phyloP scores from a whole-genome alignment of 2,113 vertebrate species.

The Centrocercus urophasianus region DNA sequence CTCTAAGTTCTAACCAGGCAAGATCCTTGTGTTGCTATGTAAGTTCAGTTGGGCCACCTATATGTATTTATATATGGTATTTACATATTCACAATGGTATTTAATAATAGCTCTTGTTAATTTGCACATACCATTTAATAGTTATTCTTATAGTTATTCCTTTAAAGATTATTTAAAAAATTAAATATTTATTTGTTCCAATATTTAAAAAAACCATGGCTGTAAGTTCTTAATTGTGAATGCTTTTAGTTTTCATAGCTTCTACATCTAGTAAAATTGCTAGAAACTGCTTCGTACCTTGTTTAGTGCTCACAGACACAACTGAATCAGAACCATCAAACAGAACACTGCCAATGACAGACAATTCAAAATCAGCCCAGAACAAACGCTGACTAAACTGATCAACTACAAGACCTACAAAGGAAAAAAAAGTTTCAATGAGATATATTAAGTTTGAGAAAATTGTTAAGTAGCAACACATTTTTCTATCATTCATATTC shows the following conservation, averaged over 20 bases:
- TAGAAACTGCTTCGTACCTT: conserved; percentile 80
- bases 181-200: not conserved
- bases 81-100: not conserved
- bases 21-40: not conserved
- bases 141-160: not conserved
- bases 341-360: conserved; percentile 91
- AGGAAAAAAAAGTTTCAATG: conserved; percentile 22
- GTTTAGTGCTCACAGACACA: conserved; percentile 87
- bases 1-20: not conserved
- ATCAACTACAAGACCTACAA: conserved; percentile 92
- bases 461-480: not conserved
- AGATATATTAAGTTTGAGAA: not conserved
- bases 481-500: not conserved
- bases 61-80: not conserved
- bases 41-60: not conserved
- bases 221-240: not conserved
- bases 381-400: conserved; percentile 94
- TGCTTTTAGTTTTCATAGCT: not conserved
- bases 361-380: conserved; percentile 96
- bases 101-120: not conserved
- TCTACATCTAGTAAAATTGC: not conserved
- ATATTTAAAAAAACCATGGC: not conserved
- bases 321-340: conserved; percentile 91
- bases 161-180: not conserved
- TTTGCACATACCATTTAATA: not conserved